phyloP scores from a whole-genome alignment of 2,113 vertebrate species.

The Oryzias curvinotus region DNA sequence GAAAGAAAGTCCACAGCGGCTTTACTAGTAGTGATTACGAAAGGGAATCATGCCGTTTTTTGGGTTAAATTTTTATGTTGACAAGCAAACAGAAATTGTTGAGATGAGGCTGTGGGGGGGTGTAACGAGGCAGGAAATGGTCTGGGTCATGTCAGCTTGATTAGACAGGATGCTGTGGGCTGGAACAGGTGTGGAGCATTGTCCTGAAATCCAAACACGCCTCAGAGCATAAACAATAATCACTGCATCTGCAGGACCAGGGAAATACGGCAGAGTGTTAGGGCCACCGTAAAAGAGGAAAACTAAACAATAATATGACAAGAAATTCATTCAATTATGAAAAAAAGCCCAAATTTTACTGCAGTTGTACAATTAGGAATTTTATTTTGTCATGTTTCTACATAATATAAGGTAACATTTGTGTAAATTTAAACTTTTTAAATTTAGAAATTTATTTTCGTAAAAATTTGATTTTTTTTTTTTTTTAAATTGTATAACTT shows the following conservation, averaged over 20 bases:
- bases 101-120: conserved; percentile 38
- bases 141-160: conserved; percentile 47
- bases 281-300: too few species aligned
- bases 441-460: too few species aligned
- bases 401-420: too few species aligned
- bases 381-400: too few species aligned
- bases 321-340: too few species aligned
- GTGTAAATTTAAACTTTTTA: too few species aligned
- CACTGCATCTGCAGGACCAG: not conserved
- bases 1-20: not conserved
- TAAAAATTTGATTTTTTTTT: too few species aligned
- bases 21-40: conserved; percentile 3
- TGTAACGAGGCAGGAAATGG: conserved; percentile 46
- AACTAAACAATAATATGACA: too few species aligned
- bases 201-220: conserved; percentile 29
- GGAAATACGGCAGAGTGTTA: not conserved
- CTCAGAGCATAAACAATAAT: conserved; percentile 2
- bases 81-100: not conserved
- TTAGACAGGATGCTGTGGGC: conserved; percentile 56
- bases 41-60: not conserved
- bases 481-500: too few species aligned
- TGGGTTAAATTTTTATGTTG: not conserved
- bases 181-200: conserved; percentile 52
- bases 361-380: too few species aligned
- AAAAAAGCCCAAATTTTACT: too few species aligned